Percentiles rank a stretch among this genome's conserved stretches.
Evolutionary conservation across 2,797 vertebrate species (phyloP).

Genomic region (Phrynocephalus guinanensis): DNA sequence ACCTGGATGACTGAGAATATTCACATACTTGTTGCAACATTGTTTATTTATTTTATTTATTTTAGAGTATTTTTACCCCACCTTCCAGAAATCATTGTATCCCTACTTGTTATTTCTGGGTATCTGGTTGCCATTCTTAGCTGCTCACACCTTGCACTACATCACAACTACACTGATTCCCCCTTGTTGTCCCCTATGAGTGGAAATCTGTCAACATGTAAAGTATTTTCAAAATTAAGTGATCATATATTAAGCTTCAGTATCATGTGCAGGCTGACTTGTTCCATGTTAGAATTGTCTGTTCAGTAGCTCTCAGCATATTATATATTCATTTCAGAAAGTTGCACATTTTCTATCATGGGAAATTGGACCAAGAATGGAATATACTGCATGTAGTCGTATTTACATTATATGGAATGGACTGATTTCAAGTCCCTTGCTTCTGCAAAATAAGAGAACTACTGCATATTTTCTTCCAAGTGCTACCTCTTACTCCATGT

Average conservation of each 20-base stretch:
- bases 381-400: not conserved
- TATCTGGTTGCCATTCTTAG: not conserved
- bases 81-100: not conserved
- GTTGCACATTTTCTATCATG: conserved; percentile 20
- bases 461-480: not conserved
- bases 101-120: not conserved
- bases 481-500: not conserved
- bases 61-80: too few species aligned
- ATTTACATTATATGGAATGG: too few species aligned
- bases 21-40: too few species aligned
- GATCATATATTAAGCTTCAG: not conserved
- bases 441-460: not conserved
- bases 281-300: conserved; percentile 32
- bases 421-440: not conserved
- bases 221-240: conserved; percentile 8
- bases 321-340: conserved; percentile 32
- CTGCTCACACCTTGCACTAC: not conserved
- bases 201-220: not conserved
- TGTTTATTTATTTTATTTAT: too few species aligned
- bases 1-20: too few species aligned
- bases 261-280: conserved; percentile 21
- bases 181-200: not conserved
- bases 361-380: not conserved
- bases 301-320: conserved; percentile 43
- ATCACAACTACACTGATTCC: not conserved